Evolutionary conservation across 2,888 invertebrate genomes (phyloP).

Genomic region (Nemapogon koenigi): DNA sequence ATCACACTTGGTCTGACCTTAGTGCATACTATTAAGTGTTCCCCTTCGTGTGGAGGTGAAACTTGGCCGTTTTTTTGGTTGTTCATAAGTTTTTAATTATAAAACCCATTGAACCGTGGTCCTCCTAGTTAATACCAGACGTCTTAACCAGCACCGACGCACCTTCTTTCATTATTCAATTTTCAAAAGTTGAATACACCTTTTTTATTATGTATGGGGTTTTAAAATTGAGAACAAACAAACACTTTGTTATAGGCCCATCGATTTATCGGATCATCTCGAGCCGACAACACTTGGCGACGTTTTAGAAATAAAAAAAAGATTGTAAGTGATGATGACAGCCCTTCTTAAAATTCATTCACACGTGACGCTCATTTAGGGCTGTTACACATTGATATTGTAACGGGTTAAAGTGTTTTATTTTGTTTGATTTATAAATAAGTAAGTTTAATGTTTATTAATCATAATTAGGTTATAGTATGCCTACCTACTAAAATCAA

Average conservation of each 20-base stretch:
- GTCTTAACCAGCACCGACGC: no score
- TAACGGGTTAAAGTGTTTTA: neutral
- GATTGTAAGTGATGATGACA: conserved; percentile 42
- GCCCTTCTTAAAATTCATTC: conserved; percentile 36
- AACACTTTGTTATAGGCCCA: conserved; percentile 51
- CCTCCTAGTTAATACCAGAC: no score
- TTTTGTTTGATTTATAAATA: neutral
- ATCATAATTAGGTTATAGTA: neutral
- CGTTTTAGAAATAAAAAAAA: conserved; percentile 18
- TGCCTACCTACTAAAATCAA: neutral
- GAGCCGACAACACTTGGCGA: conserved; percentile 20
- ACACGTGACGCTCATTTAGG: conserved; percentile 27
- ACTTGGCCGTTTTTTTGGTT: no score
- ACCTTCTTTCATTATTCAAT: no score
- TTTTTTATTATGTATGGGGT: no score
- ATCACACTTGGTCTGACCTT: no score
- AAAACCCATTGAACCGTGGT: no score
- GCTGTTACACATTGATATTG: conserved; percentile 3
- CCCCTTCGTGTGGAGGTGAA: no score
- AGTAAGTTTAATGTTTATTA: neutral
- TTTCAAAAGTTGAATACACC: no score
- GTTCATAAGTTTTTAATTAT: no score
- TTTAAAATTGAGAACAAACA: conserved; percentile 50
- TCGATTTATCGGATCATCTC: conserved; percentile 34
- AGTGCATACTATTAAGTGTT: no score